These are phyloP conservation scores for Pseudochirops corinnae DNA, from an alignment of 2,797 vertebrate species.

Conservation along the genomic window DNA sequence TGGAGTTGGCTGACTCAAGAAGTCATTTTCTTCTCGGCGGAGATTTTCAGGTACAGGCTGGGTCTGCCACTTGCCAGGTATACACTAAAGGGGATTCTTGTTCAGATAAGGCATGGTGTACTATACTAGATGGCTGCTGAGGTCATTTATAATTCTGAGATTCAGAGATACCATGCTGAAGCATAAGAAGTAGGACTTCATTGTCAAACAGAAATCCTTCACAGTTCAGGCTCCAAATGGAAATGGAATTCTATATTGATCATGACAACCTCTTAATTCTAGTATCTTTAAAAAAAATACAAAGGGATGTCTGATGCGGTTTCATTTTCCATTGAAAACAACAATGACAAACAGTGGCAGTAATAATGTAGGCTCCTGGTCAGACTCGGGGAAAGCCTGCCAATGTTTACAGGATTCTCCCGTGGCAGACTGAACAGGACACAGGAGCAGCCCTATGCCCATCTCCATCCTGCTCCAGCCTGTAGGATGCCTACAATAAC, in stretches of 20 bases:
- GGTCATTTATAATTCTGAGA: neutral
- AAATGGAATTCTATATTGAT: neutral
- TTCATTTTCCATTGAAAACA: neutral
- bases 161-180: neutral
- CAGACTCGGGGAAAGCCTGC: neutral
- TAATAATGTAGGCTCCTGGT: neutral
- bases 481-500: neutral
- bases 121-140: neutral
- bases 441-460: neutral
- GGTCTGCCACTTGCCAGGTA: neutral
- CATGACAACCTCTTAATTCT: neutral
- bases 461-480: neutral
- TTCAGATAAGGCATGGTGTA: neutral
- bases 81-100: neutral
- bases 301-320: neutral
- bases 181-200: neutral
- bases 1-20: neutral
- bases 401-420: neutral
- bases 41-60: neutral
- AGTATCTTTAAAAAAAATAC: neutral
- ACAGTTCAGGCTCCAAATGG: neutral
- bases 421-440: neutral
- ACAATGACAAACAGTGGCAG: neutral
- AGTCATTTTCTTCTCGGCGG: neutral
- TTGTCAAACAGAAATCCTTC: neutral